Percentiles rank a stretch among this genome's conserved stretches.
phyloP scores from a whole-genome alignment of 2,888 invertebrate genomes.

The Trachelus iudaicus region DNA sequence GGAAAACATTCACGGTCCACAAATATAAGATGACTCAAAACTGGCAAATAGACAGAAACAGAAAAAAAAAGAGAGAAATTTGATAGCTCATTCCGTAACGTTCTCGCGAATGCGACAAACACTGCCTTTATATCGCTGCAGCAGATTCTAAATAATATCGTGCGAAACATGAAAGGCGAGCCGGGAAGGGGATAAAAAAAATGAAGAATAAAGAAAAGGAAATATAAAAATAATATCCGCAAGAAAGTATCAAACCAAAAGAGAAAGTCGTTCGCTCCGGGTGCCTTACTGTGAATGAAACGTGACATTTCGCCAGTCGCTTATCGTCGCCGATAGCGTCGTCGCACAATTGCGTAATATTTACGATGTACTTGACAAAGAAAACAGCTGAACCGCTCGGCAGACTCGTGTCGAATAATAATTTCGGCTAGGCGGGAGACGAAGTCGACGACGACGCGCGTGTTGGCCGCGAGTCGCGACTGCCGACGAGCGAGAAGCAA shows the following conservation, averaged over 20 bases:
- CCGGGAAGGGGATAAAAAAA: not conserved
- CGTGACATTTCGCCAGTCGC: constrained; percentile 5
- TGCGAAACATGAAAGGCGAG: not conserved
- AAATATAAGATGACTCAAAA: no score
- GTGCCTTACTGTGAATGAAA: not conserved
- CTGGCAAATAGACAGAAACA: not conserved
- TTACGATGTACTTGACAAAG: constrained; percentile 3
- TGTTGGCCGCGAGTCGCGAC: no score
- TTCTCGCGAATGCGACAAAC: no score
- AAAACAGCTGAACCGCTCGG: not conserved
- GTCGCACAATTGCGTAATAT: not conserved
- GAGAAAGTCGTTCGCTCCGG: not conserved
- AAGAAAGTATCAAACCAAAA: not conserved
- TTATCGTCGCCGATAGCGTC: constrained; percentile 8
- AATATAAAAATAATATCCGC: not conserved
- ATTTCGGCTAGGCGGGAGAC: not conserved
- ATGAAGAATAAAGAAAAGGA: not conserved
- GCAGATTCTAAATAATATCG: no score
- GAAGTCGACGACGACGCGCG: no score
- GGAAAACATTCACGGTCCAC: not conserved
- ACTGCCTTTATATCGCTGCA: no score
- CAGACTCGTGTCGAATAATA: not conserved
- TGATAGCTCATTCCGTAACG: no score
- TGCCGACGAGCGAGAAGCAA: no score
- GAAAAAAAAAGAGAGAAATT: no score